phyloP scores from a whole-genome alignment of 2,797 vertebrate genomes.

The Picus viridis region DNA sequence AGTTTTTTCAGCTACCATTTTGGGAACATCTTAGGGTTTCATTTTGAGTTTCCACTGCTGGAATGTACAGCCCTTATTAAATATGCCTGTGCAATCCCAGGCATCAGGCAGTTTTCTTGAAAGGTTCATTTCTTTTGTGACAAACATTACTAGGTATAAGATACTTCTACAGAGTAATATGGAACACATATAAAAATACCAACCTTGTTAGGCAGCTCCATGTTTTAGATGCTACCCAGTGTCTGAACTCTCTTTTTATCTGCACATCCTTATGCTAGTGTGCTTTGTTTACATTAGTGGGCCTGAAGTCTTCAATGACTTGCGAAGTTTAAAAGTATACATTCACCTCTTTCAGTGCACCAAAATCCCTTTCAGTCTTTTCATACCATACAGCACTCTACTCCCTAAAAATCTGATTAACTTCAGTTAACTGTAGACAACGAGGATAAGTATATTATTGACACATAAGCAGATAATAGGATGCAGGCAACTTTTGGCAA shows the following conservation, averaged over 20 bases:
- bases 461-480: neutral
- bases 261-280: neutral
- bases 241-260: neutral
- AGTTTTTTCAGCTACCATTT: neutral
- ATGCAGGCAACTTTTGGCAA: neutral
- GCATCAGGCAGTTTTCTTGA: neutral
- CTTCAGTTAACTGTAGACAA: neutral
- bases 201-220: neutral
- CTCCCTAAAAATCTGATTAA: neutral
- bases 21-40: neutral
- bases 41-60: neutral
- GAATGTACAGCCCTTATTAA: neutral
- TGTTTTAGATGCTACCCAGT: neutral
- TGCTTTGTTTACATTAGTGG: neutral
- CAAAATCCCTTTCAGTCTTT: neutral
- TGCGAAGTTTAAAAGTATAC: neutral
- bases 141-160: neutral
- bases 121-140: conserved; percentile 4
- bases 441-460: neutral
- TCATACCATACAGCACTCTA: neutral
- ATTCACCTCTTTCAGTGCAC: neutral
- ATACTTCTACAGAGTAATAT: neutral
- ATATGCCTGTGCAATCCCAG: neutral
- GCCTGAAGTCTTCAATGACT: neutral
- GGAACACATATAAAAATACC: neutral